Percentiles rank a stretch among this genome's conserved stretches.
Evolutionary conservation across 2,888 invertebrate species (phyloP).

Genomic region (Acronicta aceris): DNA sequence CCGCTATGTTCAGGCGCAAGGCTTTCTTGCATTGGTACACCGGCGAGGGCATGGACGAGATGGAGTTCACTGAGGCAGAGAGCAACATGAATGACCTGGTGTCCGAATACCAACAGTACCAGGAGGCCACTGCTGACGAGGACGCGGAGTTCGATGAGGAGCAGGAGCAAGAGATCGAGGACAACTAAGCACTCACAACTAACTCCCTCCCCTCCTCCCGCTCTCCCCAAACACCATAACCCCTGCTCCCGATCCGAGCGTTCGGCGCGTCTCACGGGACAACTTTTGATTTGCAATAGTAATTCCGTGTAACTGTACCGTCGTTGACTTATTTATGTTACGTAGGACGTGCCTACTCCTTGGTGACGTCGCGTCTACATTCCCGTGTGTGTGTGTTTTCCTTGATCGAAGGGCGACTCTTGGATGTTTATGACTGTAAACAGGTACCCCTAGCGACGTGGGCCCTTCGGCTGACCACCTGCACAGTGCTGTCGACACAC

Average conservation of each 20-base stretch:
- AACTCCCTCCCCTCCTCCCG: conserved; percentile 56
- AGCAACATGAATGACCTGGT: conserved; percentile 98
- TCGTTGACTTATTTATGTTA: conserved; percentile 70
- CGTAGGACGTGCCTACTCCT: conserved; percentile 72
- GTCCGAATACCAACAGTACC: conserved; percentile 98
- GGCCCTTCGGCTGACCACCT: conserved; percentile 77
- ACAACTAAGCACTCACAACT: conserved; percentile 78
- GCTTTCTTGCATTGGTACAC: conserved; percentile 99
- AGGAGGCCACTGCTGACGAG: conserved; percentile 95
- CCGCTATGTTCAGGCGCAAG: conserved; percentile 98
- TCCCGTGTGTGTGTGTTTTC: conserved; percentile 84
- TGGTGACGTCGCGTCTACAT: conserved; percentile 79
- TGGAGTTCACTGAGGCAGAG: conserved; percentile 98
- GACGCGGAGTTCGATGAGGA: conserved; percentile 95
- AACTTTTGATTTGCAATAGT: conserved; percentile 77
- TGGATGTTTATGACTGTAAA: conserved; percentile 83
- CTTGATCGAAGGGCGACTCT: conserved; percentile 84
- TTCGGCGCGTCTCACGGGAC: conserved; percentile 59
- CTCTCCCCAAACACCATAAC: conserved; percentile 53
- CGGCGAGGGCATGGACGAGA: conserved; percentile 98
- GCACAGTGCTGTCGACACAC: conserved; percentile 76
- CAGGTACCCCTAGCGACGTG: conserved; percentile 76
- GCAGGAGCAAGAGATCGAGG: conserved; percentile 92
- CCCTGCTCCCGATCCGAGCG: conserved; percentile 54
- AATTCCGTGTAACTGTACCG: conserved; percentile 76